Evolutionary conservation across 2,113 vertebrate genomes (phyloP).

Genomic region (Bufo bufo): DNA sequence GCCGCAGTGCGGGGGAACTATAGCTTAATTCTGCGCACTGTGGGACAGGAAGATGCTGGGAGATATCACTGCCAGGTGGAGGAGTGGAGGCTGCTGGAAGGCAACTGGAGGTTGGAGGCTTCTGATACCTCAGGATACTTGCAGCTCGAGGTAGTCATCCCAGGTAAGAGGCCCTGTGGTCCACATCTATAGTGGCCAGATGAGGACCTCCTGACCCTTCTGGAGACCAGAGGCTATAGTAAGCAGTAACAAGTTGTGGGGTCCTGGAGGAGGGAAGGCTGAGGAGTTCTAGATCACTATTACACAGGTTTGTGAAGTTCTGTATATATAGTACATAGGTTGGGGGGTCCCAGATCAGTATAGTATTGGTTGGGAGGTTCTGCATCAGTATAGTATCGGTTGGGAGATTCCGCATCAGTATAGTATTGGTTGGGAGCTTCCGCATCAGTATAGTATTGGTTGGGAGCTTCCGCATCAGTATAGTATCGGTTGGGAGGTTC

Average conservation of each 20-base stretch:
- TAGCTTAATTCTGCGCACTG: constrained; percentile 86
- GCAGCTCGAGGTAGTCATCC: constrained; percentile 83
- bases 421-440: background rate
- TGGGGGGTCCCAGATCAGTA: background rate
- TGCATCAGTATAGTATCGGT: background rate
- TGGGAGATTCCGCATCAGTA: background rate
- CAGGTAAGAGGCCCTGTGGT: constrained; percentile 83
- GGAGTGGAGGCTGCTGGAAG: constrained; percentile 79
- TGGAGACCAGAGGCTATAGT: too few relatives aligned
- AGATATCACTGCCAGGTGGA: constrained; percentile 96
- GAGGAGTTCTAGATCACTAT: background rate
- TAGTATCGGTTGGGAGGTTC: background rate
- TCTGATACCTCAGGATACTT: constrained; percentile 82
- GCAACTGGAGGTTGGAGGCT: constrained; percentile 80
- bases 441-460: background rate
- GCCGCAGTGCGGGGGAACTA: constrained; percentile 72
- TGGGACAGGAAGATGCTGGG: constrained; percentile 87
- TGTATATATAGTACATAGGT: too few relatives aligned
- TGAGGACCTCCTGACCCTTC: too few relatives aligned
- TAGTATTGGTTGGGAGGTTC: background rate
- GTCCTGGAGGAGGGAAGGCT: too few relatives aligned
- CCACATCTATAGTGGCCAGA: too few relatives aligned
- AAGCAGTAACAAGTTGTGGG: too few relatives aligned
- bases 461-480: background rate
- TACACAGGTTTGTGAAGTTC: too few relatives aligned